Evolutionary conservation across 92 coral and sea anemone genomes (phyloP).

Genomic region (Zoanthus gigantus): DNA sequence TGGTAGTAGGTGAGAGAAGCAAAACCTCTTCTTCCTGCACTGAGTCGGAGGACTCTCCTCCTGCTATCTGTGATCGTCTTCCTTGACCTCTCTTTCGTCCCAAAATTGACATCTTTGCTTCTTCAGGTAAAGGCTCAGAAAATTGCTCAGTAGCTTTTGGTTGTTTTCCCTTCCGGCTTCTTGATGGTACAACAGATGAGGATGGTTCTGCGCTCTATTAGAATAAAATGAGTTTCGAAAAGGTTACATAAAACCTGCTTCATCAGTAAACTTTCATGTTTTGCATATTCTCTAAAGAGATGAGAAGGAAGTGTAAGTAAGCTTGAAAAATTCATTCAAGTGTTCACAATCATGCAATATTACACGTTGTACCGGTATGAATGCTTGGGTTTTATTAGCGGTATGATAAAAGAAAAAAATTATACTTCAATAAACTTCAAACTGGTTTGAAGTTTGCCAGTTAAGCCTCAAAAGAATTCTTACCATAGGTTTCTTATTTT

Average conservation of each 20-base stretch:
- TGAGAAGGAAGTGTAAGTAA: no score
- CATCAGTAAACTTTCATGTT: not conserved
- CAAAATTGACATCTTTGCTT: not conserved
- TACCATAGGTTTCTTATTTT: no score
- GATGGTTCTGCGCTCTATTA: not conserved
- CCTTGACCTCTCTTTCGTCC: conserved; percentile 15
- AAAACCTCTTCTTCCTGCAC: conserved; percentile 4
- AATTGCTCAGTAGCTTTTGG: not conserved
- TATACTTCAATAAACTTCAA: no score
- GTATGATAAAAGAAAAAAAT: no score
- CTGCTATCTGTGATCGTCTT: not conserved
- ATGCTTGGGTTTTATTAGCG: no score
- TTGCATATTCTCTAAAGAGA: no score
- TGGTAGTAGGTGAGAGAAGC: not conserved
- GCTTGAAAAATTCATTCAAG: no score
- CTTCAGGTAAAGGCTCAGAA: not conserved
- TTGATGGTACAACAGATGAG: not conserved
- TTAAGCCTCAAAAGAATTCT: no score
- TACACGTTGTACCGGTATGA: no score
- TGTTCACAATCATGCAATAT: no score
- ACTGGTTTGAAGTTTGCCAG: no score
- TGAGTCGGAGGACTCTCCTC: not conserved
- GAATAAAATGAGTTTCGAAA: not conserved
- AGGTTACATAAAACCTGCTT: not conserved
- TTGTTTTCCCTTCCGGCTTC: conserved; percentile 1